These are phyloP conservation scores for Aphelenchoides fujianensis DNA, from an alignment of 1,140 invertebrate genomes.

Conservation along the genomic window DNA sequence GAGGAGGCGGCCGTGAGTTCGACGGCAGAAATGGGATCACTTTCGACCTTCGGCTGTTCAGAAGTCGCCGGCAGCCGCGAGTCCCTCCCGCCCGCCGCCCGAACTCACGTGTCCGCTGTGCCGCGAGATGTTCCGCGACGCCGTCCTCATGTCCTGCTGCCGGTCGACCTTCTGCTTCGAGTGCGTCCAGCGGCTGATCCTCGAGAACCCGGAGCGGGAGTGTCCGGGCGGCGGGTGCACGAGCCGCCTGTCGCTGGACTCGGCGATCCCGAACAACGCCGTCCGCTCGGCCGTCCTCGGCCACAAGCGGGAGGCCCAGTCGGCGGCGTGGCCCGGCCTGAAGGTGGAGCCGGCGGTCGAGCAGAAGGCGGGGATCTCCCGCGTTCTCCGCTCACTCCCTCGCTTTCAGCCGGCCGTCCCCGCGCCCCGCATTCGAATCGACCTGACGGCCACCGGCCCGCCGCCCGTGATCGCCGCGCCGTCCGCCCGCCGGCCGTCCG, in stretches of 20 bases:
- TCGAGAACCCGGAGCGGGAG: background rate
- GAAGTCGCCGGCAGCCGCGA: too few relatives aligned
- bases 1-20: too few relatives aligned
- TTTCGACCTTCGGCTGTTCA: too few relatives aligned
- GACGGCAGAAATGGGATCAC: too few relatives aligned
- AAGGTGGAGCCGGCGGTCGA: background rate
- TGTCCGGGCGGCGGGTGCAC: background rate
- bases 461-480: background rate
- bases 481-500: background rate
- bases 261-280: background rate
- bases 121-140: background rate
- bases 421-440: too few relatives aligned
- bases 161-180: background rate
- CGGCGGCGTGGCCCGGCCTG: background rate
- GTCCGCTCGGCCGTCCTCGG: background rate
- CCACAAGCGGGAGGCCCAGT: background rate
- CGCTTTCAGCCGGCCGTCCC: too few relatives aligned
- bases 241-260: background rate
- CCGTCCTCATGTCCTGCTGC: background rate
- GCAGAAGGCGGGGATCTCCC: background rate
- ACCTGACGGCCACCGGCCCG: background rate
- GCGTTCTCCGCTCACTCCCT: background rate
- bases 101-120: background rate
- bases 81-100: too few relatives aligned
- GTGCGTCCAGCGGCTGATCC: background rate